Percentiles rank a stretch among this genome's conserved stretches.
phyloP scores from a whole-genome alignment of 1,140 invertebrate species.

The Acyrthosiphon pisum region DNA sequence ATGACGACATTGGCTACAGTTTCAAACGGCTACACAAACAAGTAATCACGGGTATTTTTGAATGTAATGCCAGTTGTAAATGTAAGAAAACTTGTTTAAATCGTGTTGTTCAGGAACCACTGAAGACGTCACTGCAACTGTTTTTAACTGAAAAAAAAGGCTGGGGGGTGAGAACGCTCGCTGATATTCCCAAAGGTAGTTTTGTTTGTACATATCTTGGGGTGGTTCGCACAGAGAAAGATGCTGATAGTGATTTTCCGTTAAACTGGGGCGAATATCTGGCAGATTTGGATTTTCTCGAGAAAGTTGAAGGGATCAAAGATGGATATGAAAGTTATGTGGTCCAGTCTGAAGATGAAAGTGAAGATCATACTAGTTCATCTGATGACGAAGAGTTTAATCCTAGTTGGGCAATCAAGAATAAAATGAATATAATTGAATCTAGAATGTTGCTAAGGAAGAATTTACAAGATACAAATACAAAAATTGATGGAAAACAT shows the following conservation, averaged over 20 bases:
- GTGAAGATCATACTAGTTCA: background rate
- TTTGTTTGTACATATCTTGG: slow-evolving; percentile 97
- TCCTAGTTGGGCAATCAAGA: background rate
- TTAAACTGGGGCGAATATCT: background rate
- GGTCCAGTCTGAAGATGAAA: background rate
- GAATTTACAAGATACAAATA: background rate
- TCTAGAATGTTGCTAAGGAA: background rate
- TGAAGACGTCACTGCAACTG: slow-evolving; percentile 83
- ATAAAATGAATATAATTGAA: background rate
- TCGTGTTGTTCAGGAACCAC: slow-evolving; percentile 84
- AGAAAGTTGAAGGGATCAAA: slow-evolving; percentile 66
- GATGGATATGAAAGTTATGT: slow-evolving; percentile 76
- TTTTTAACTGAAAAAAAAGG: slow-evolving; percentile 87
- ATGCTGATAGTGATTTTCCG: slow-evolving; percentile 73
- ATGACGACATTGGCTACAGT: slow-evolving; percentile 77
- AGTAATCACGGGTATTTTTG: slow-evolving; percentile 90
- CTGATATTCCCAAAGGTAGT: slow-evolving; percentile 90
- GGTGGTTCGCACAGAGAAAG: slow-evolving; percentile 86
- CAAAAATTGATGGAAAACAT: background rate
- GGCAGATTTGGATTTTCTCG: background rate
- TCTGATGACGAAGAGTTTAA: background rate
- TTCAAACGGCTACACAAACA: slow-evolving; percentile 83
- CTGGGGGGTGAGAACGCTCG: slow-evolving; percentile 93
- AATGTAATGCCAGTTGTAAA: slow-evolving; percentile 88
- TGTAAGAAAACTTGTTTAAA: slow-evolving; percentile 84